Evolutionary conservation across 2,797 vertebrate genomes (phyloP).

Genomic region (Moxostoma hubbsi): DNA sequence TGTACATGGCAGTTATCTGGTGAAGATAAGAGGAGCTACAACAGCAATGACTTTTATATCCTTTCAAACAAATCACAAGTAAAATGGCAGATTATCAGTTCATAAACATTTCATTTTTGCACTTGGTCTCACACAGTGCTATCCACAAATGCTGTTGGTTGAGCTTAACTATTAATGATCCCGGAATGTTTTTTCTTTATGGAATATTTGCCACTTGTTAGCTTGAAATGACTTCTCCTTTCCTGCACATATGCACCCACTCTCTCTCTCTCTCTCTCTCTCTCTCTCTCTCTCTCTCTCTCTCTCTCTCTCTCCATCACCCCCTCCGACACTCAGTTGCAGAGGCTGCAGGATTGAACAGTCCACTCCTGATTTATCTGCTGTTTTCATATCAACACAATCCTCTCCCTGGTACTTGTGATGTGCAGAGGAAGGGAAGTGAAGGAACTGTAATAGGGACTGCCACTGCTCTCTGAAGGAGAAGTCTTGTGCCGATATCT

Average conservation of each 20-base stretch:
- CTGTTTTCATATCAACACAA: constrained; percentile 71
- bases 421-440: constrained; percentile 56
- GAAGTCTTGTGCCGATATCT: constrained; percentile 62
- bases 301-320: constrained; percentile 25
- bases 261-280: constrained; percentile 27
- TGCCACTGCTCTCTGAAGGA: constrained; percentile 57
- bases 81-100: too few species aligned
- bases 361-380: constrained; percentile 74
- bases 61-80: too few species aligned
- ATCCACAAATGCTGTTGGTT: too few species aligned
- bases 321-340: constrained; percentile 60
- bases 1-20: too few species aligned
- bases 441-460: constrained; percentile 58
- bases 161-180: too few species aligned
- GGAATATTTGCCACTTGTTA: constrained; percentile 48
- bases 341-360: constrained; percentile 75
- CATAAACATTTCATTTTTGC: too few species aligned
- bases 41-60: too few species aligned
- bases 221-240: constrained; percentile 17
- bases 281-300: background rate
- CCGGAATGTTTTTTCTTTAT: background rate
- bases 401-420: constrained; percentile 60
- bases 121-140: too few species aligned
- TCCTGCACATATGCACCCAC: background rate
- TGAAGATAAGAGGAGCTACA: too few species aligned